Base-by-base conservation (phyloP, 2,113 vertebrate species). In the Neoarius graeffei region DNA sequence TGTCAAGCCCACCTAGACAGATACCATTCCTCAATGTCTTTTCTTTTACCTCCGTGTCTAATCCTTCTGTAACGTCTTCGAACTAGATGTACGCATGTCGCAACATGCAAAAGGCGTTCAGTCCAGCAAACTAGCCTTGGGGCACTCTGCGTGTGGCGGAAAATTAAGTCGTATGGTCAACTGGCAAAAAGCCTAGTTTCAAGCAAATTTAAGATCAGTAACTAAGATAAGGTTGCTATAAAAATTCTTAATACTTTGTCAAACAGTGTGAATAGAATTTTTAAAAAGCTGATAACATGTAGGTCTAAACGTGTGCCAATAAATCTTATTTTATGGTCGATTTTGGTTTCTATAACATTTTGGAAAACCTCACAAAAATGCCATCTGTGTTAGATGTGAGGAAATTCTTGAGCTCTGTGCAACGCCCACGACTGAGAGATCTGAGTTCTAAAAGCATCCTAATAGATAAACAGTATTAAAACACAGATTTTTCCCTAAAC, bases 1-100 rank as follows among this genome's bases (percentile, higher is more conserved):
- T 88, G 91, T 93, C 90, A 91, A 80, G 84, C 30, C 56, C 66
- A 79, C 52, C 6, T 11, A 74, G 71, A 92, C 73, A 92, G 91
- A 87, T 17, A 76, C 15, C 14, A 9, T 17, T 23, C 13, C 3
- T 8, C 23, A 42, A 42, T 52, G 6, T 60, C 5, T 59, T 27
- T 64, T 27, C 42, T 66, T 9, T 77, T 9, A 54, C 23, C 19
- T 5, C 42, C 42, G 23, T 30, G 27, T 14, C 15, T 69, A 15
- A 66, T 35, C n/a, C 60, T 19, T 77, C 14, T 79, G 74, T 27
- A 79, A 17, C 20, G 20, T 27, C 76, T 27, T 19, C 13, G 6
- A 13, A 27, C 76, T 27, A 2, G 74, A 25, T n/a, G 11, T 6
- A 17, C 5, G 25, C 42, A 56, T 7, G 50, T 79, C 50, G 3